These are phyloP conservation scores for Epirrita christyi DNA, from an alignment of 2,888 invertebrate species.

Conservation along the genomic window DNA sequence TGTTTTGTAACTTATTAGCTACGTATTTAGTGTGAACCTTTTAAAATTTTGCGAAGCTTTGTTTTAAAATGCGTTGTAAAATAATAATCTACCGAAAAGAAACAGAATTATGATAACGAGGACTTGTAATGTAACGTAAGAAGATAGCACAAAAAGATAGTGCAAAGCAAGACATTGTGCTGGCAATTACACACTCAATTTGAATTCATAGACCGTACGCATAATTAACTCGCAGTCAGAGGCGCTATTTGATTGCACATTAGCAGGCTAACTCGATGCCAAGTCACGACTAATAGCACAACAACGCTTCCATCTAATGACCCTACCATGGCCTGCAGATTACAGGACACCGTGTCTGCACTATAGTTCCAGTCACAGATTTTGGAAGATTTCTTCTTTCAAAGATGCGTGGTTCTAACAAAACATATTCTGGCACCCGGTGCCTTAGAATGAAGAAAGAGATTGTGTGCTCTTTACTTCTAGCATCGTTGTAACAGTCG, in stretches of 20 bases:
- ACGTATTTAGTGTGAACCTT: constrained; percentile 38
- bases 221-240: constrained; percentile 72
- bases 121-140: neutral
- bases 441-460: too few relatives aligned
- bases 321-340: constrained; percentile 39
- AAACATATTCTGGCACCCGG: too few relatives aligned
- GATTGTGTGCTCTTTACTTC: too few relatives aligned
- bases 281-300: constrained; percentile 75
- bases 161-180: constrained; percentile 49
- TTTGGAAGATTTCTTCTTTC: neutral
- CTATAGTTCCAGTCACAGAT: neutral
- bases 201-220: constrained; percentile 73
- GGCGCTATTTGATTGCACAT: constrained; percentile 76
- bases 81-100: too few relatives aligned
- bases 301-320: constrained; percentile 57
- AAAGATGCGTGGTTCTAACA: too few relatives aligned
- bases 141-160: constrained; percentile 13
- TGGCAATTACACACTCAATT: constrained; percentile 65
- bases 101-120: too few relatives aligned
- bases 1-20: constrained; percentile 43
- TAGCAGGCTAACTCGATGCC: constrained; percentile 75
- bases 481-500: too few relatives aligned
- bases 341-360: constrained; percentile 33
- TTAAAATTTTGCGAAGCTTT: constrained; percentile 29
- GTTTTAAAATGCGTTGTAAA: neutral